Evolutionary conservation across 1,140 invertebrate species (phyloP), one percentile per base, ranked within the genome.

Genomic region (Ctenoplectra terminalis): DNA sequence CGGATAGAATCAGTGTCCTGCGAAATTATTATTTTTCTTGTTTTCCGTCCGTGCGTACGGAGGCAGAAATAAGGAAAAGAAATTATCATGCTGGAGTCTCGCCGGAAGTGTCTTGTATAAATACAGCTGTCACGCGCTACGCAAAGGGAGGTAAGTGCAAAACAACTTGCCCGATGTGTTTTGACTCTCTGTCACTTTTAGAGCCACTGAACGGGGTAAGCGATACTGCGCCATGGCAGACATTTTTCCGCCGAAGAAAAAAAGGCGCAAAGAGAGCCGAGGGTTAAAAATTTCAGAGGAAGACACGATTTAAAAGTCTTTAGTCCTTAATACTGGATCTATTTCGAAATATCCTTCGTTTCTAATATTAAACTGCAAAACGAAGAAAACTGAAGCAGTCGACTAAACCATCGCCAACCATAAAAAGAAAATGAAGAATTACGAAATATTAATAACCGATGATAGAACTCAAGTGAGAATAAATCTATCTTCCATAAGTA

Each of bases 51-150:
- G 46, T 17, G 2, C 46, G 26, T 6, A 11, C 40, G 43, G 46
- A 23, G 26, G 67, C 86, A 56, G 54, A 70, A 80, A 86, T 83
- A 58, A 66, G 37, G 81, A 69, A 83, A 86, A 79, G 84, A 87
- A 86, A 83, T 87, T 79, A 87, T 86, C 81, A 43, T 26, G 15
- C 15, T 31, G 61, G 40, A 70, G 31, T 73, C 76, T 82, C 66
- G 60, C 70, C 81, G 84, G 85, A 87, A 87, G 77, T 77, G 71
- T 84, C 79, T 82, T 87, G 85, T 87, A 70, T 86, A 87, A 87
- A 87, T 87, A 87, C 85, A 87, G 85, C 85, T 87, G 85, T 87
- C 75, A 70, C 56, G 69, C 61, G 69, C 54, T 52, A 72, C 46
- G 73, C 60, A 77, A 77, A 61, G 52, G 40, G 80, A 73, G 46